Evolutionary conservation across 2,113 vertebrate species (phyloP).

Genomic region (Ptychochromis oligacanthus): DNA sequence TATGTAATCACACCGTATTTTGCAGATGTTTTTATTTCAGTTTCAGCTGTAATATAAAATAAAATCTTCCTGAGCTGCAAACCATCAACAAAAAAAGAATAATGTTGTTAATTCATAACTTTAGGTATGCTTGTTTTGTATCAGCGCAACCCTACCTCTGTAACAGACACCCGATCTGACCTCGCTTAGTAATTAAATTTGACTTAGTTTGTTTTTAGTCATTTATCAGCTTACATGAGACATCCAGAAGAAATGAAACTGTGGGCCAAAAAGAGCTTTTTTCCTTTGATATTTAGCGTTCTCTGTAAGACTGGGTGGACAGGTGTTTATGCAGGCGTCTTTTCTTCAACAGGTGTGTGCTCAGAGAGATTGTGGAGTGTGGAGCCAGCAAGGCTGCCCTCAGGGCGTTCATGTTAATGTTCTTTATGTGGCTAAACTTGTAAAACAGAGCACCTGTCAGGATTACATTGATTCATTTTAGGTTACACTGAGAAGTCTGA

Average conservation of each 20-base stretch:
- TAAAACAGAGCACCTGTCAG: background rate
- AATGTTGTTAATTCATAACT: too few relatives aligned
- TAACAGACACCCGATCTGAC: background rate
- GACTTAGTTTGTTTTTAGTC: background rate
- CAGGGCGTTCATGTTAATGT: background rate
- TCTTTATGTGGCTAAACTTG: background rate
- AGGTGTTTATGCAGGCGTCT: background rate
- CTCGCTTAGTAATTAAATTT: background rate
- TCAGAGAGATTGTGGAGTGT: background rate
- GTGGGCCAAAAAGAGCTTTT: background rate
- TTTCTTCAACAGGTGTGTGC: background rate
- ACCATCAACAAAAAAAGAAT: too few relatives aligned
- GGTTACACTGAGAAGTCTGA: background rate
- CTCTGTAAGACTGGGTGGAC: background rate
- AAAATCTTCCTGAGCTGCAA: background rate
- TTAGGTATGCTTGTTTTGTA: background rate
- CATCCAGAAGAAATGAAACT: background rate
- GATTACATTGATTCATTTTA: background rate
- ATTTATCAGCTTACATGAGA: background rate
- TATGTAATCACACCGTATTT: background rate
- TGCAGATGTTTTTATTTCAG: background rate
- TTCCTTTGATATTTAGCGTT: background rate
- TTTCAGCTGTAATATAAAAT: too few relatives aligned
- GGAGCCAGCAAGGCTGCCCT: background rate
- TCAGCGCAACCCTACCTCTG: background rate